Evolutionary conservation across 2,797 vertebrate species (phyloP).

Genomic region (Spinus olivaceus): DNA sequence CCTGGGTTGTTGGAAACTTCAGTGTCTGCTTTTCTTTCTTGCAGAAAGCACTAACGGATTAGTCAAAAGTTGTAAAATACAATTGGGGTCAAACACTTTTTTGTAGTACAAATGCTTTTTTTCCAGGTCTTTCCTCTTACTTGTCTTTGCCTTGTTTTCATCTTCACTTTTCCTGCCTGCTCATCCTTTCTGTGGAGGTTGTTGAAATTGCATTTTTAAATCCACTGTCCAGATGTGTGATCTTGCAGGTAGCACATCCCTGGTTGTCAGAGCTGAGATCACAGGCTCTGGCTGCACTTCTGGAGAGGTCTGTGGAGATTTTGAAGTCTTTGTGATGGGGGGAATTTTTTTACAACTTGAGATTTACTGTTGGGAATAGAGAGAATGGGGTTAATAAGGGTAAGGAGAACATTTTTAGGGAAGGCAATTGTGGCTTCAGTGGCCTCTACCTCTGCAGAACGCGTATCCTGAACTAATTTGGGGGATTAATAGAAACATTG

Average conservation of each 20-base stretch:
- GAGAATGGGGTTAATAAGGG: background rate
- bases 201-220: background rate
- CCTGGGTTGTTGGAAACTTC: background rate
- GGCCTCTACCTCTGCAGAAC: background rate
- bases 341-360: background rate
- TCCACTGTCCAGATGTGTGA: rapidly evolving
- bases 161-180: background rate
- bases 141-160: background rate
- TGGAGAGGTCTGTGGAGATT: background rate
- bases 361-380: background rate
- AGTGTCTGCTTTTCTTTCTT: background rate
- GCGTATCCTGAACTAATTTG: background rate
- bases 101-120: background rate
- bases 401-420: background rate
- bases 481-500: background rate
- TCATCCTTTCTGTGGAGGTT: background rate
- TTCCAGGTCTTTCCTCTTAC: background rate
- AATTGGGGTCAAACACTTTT: background rate
- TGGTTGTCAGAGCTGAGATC: background rate
- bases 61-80: background rate
- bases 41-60: background rate
- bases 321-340: background rate
- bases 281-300: background rate
- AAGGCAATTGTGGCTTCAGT: background rate
- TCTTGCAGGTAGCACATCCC: background rate